Evolutionary conservation across 2,797 vertebrate genomes (phyloP), one percentile per base, ranked within the genome.

Genomic region (Galagoides demidoff): DNA sequence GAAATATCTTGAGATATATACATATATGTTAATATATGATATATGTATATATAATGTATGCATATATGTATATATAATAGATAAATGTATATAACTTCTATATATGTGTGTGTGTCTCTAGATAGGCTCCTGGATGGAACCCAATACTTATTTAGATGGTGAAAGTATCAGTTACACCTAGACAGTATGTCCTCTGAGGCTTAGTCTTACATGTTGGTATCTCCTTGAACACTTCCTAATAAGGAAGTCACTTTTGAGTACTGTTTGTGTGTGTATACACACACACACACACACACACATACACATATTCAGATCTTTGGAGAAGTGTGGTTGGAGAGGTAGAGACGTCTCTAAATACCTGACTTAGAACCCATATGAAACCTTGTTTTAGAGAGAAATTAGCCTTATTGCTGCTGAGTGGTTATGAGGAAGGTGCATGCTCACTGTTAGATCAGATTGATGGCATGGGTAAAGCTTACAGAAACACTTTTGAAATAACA

Each of bases 401-500:
- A 63, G 78, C 31, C 70, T 85, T 89, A 34, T 59, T 90, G 52
- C 45, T 95, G 5, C 52, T 86, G 49, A 96, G 70, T 83, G 63
- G 37, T 92, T 88, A 31, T 71, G 59, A 91, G 34, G 55, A 96
- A 96, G 86, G 89, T 79, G 52, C 27, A 70, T 74, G 16, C 43
- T 89, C 70, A 79, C 39, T 27, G 94, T 94, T 70, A 92, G 66
- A 87, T 70, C 29, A 77, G n/a, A 83, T 71, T n/a, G 37, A 79
- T 92, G 45, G 49, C 23, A 31, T 89, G 37, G 57, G 25, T 85
- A 68, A 82, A 94, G 27, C 27, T 89, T 86, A 79, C 5, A 39
- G 31, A 95, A 89, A 81, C 29, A 55, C 70, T 86, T 87, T 31
- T 76, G 55, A 92, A 95, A 68, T 83, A 86, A 79, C 19, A 97